phyloP scores from a whole-genome alignment of 2,797 vertebrate species.

The Parambassis ranga region DNA sequence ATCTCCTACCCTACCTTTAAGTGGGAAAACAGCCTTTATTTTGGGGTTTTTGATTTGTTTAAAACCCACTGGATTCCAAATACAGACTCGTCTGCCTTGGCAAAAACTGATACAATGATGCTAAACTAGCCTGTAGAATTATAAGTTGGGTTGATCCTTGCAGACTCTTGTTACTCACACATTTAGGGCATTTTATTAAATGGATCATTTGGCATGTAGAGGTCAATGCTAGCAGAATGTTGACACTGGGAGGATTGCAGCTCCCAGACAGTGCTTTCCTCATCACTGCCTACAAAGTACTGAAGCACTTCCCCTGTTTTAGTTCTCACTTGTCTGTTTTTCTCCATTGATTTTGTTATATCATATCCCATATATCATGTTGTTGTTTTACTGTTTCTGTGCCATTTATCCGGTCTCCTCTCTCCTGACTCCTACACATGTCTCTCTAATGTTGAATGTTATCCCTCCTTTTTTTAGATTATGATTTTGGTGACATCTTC shows the following conservation, averaged over 20 bases:
- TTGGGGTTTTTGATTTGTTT: background rate
- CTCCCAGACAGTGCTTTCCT: slow-evolving; percentile 19
- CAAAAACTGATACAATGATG: background rate
- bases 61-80: background rate
- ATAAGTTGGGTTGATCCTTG: slow-evolving; percentile 13
- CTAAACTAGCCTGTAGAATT: slow-evolving; percentile 22
- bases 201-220: background rate
- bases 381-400: slow-evolving; percentile 56
- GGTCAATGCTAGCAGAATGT: slow-evolving; percentile 11
- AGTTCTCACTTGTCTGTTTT: slow-evolving; percentile 30
- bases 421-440: slow-evolving; percentile 41
- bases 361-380: slow-evolving; percentile 39
- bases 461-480: slow-evolving; percentile 97
- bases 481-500: slow-evolving; percentile 99
- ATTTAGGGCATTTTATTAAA: slow-evolving; percentile 32
- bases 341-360: slow-evolving; percentile 25
- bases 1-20: too few relatives aligned
- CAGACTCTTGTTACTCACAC: slow-evolving; percentile 22
- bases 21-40: background rate
- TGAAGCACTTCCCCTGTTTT: slow-evolving; percentile 34
- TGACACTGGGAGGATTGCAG: slow-evolving; percentile 24
- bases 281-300: slow-evolving; percentile 24
- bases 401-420: slow-evolving; percentile 51
- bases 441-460: slow-evolving; percentile 87
- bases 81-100: slow-evolving; percentile 1